These are phyloP conservation scores for Erebia ligea DNA, from an alignment of 2,888 invertebrate species.

Conservation along the genomic window DNA sequence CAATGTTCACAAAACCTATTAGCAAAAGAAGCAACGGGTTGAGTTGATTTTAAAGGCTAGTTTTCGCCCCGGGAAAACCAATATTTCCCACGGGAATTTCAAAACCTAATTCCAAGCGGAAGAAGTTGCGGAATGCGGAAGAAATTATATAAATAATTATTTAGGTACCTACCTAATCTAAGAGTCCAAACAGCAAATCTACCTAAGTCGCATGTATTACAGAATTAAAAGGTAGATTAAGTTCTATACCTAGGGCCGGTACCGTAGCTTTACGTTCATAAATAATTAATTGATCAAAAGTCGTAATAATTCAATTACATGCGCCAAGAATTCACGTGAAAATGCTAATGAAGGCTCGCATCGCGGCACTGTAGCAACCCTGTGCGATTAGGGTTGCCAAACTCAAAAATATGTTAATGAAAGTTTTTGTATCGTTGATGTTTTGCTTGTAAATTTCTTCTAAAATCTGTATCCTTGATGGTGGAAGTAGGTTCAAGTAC, in stretches of 20 bases:
- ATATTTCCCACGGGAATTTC: too few species aligned
- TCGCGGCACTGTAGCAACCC: slow-evolving; percentile 5
- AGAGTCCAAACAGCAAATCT: too few species aligned
- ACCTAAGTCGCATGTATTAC: not conserved
- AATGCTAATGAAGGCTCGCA: slow-evolving; percentile 28
- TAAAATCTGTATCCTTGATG: too few species aligned
- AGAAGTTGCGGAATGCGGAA: too few species aligned
- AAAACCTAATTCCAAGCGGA: too few species aligned
- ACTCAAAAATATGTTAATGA: not conserved
- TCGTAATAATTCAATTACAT: slow-evolving; percentile 23
- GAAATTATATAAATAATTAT: too few species aligned
- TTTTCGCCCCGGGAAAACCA: too few species aligned
- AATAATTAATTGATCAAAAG: slow-evolving; percentile 9
- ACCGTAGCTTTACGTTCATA: not conserved
- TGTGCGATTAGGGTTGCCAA: slow-evolving; percentile 11
- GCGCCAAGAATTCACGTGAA: slow-evolving; percentile 22
- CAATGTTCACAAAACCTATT: too few species aligned
- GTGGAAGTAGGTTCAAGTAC: too few species aligned
- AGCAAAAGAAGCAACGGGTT: too few species aligned
- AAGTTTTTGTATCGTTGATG: not conserved
- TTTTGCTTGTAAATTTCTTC: not conserved
- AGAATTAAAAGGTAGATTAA: not conserved
- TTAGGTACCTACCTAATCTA: too few species aligned
- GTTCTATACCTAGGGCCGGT: not conserved
- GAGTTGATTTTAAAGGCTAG: too few species aligned